Evolutionary conservation across 64 coral and sea anemone genomes (phyloP).

Genomic region (Stichodactyla helianthus): DNA sequence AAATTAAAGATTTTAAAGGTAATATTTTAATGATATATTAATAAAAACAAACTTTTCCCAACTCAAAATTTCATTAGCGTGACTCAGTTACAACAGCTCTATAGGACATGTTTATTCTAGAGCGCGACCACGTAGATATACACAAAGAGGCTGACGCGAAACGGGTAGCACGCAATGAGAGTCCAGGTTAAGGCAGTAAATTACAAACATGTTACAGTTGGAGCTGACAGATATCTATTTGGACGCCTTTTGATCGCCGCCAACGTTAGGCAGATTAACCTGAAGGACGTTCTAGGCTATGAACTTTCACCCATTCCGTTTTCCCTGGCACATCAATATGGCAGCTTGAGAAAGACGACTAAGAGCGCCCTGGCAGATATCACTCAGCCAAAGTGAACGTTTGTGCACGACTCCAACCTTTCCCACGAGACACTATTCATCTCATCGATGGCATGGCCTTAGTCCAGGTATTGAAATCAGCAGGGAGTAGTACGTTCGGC

Average conservation of each 20-base stretch:
- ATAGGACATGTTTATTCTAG: too few relatives aligned
- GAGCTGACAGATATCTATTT: slow-evolving; percentile 1
- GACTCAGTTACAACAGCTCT: too few relatives aligned
- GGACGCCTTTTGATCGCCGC: slow-evolving; percentile 25
- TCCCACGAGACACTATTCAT: neutral
- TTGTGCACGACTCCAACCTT: neutral
- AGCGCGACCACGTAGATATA: too few relatives aligned
- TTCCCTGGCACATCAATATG: slow-evolving; percentile 13
- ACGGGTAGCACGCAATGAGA: too few relatives aligned
- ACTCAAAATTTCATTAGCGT: too few relatives aligned
- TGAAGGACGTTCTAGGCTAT: neutral
- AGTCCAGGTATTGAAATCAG: neutral
- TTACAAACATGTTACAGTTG: neutral
- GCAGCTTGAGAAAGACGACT: slow-evolving; percentile 2
- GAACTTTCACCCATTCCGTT: slow-evolving; percentile 10
- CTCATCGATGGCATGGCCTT: neutral
- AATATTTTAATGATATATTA: too few relatives aligned
- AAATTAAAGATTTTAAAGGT: too few relatives aligned
- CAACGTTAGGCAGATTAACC: slow-evolving; percentile 3
- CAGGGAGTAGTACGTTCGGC: slow-evolving; percentile 22
- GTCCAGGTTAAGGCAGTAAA: neutral
- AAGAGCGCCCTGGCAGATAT: slow-evolving; percentile 8
- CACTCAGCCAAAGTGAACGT: neutral
- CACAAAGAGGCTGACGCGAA: too few relatives aligned
- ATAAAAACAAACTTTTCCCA: too few relatives aligned